These are phyloP conservation scores for Neocrepidodera transversa DNA, from an alignment of 2,888 invertebrate species.

Conservation along the genomic window DNA sequence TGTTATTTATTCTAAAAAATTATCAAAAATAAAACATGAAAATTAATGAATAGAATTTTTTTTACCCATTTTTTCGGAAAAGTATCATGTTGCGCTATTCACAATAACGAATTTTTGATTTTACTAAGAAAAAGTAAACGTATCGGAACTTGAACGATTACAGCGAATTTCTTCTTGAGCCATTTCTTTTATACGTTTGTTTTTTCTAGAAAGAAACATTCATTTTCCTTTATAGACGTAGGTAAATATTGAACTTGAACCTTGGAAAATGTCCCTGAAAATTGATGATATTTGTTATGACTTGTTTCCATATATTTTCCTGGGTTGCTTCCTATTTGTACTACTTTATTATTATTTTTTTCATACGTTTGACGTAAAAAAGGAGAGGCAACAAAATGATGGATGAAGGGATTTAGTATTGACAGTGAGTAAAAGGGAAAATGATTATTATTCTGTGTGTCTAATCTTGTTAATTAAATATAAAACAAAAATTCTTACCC, in stretches of 20 bases:
- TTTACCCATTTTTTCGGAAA: neutral
- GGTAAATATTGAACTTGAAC: constrained; percentile 31
- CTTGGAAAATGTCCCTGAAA: constrained; percentile 17
- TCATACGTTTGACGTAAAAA: neutral
- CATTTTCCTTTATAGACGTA: constrained; percentile 21
- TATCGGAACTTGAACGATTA: neutral
- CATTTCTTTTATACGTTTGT: constrained; percentile 17
- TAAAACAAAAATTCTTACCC: too few relatives aligned
- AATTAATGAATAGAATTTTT: neutral
- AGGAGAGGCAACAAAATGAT: neutral
- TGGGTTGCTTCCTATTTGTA: neutral
- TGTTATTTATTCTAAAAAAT: too few relatives aligned
- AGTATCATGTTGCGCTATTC: neutral
- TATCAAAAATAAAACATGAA: too few relatives aligned
- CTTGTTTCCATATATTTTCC: neutral
- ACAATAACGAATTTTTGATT: too few relatives aligned
- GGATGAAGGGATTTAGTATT: too few relatives aligned
- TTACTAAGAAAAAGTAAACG: neutral
- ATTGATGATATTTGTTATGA: constrained; percentile 20
- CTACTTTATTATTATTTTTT: neutral
- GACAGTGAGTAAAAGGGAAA: too few relatives aligned
- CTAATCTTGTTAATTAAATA: too few relatives aligned
- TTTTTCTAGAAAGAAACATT: constrained; percentile 14
- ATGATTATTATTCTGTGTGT: too few relatives aligned
- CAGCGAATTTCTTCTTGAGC: neutral